phyloP scores from a whole-genome alignment of 2,888 invertebrate species.

The Hydrotaea cyrtoneurina region DNA sequence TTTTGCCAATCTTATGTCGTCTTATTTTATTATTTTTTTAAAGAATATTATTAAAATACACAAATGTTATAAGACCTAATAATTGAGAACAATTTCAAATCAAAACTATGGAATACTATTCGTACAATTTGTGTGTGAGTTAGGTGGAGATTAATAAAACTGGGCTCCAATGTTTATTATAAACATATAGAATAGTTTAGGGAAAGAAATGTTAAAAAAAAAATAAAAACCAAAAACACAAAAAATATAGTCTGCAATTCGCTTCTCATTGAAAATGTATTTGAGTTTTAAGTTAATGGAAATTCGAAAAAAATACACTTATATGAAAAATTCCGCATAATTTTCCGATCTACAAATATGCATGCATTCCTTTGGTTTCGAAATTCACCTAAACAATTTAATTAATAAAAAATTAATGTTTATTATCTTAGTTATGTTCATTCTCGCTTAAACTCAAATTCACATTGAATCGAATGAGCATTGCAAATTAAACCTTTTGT shows the following conservation, averaged over 20 bases:
- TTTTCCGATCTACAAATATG: too few species aligned
- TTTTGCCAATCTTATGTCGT: background rate
- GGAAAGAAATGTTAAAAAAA: background rate
- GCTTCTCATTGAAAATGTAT: too few species aligned
- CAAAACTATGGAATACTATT: background rate
- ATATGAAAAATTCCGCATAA: too few species aligned
- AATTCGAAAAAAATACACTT: too few species aligned
- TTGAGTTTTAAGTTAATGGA: too few species aligned
- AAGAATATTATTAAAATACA: constrained; percentile 6
- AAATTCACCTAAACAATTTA: too few species aligned
- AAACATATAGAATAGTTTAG: background rate
- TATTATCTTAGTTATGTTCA: too few species aligned
- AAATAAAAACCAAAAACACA: background rate
- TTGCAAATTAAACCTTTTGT: too few species aligned
- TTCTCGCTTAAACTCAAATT: too few species aligned
- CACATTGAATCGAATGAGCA: too few species aligned
- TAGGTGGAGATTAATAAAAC: background rate
- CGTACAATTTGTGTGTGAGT: background rate
- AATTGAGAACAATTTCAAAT: background rate
- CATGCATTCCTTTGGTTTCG: too few species aligned
- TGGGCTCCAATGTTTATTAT: background rate
- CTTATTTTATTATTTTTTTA: background rate
- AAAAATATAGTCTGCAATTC: background rate
- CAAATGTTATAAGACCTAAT: background rate
- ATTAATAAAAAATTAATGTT: too few species aligned